phyloP scores from a whole-genome alignment of 2,888 invertebrate genomes.

The Mesorhabditis belari region DNA sequence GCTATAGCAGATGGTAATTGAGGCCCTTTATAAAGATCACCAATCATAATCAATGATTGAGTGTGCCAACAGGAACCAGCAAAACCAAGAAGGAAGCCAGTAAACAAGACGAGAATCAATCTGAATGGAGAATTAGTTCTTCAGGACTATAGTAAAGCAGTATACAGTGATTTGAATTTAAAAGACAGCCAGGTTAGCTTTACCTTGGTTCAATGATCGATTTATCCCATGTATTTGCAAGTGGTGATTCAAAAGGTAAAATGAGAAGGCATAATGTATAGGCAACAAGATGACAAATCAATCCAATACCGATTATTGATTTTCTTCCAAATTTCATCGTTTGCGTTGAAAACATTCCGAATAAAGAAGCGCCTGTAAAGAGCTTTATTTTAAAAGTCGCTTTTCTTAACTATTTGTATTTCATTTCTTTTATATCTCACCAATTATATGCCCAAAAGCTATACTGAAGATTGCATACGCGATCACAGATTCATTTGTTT shows the following conservation, averaged over 20 bases:
- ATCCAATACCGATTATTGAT: conserved; percentile 74
- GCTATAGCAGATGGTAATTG: conserved; percentile 92
- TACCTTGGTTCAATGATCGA: conserved; percentile 62
- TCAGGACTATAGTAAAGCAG: neutral
- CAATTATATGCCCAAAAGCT: neutral
- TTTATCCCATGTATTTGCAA: conserved; percentile 62
- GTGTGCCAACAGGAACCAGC: conserved; percentile 95
- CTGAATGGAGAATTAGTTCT: conserved; percentile 42
- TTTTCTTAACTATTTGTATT: neutral
- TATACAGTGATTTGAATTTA: too few relatives aligned
- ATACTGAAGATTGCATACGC: neutral
- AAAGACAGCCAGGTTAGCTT: too few relatives aligned
- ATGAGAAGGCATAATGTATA: conserved; percentile 83
- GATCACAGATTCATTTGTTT: neutral
- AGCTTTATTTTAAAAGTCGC: too few relatives aligned
- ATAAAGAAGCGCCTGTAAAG: neutral
- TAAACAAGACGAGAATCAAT: conserved; percentile 70
- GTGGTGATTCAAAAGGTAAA: conserved; percentile 72
- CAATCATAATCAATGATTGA: conserved; percentile 78
- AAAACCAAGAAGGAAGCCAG: conserved; percentile 83
- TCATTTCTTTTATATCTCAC: neutral
- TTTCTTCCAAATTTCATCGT: neutral
- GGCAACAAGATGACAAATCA: conserved; percentile 72
- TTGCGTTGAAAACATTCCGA: neutral
- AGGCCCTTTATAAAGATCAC: conserved; percentile 73